Evolutionary conservation across 2,797 vertebrate species (phyloP), one percentile per base, ranked within the genome.

Genomic region (Sebastes diaconus): DNA sequence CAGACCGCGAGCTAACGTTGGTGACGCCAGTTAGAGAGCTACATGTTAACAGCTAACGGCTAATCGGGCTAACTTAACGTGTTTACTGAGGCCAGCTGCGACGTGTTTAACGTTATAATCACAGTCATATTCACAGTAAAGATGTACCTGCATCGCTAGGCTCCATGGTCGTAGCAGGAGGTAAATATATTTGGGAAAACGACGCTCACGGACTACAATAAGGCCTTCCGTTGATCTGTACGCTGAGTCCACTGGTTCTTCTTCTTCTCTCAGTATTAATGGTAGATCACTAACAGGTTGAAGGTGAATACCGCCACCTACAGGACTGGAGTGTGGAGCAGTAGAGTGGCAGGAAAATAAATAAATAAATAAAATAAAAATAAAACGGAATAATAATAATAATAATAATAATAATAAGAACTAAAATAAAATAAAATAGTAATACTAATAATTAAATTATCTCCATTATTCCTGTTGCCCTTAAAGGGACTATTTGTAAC

Each of bases 131-230:
- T 59, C 14, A 52, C 1, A 24, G 0, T 18, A 10, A 55, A 39
- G 0, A 14, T 25, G 76, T 84, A 94, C 94, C 93, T 85, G 89
- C 24, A 79, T 94, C 93, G 42, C 73, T 58, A 50, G 90, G 91
- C 59, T 94, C 94, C 94, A 95, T 95, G 18, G 5, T 64, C 54
- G 73, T 72, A 36, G 54, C 75, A 74, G 52, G n/a, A 70, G 10
- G 2, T 25, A 32, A n/a, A n/a, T 34, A 27, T 69, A 42, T 42
- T 36, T 76, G 5, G 18, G 18, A 69, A 77, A 85, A 67, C n/a
- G 66, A 75, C 11, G 32, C 2, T n/a, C 5, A 27, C 36, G 5
- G 8, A 68, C 20, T 24, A 73, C 16, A 80, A 75, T 0, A 46
- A 68, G 81, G 69, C 75, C 81, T 72, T 5, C 36, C 8, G 6